Evolutionary conservation across 2,888 invertebrate species (phyloP).

Genomic region (Tinea semifulvella): DNA sequence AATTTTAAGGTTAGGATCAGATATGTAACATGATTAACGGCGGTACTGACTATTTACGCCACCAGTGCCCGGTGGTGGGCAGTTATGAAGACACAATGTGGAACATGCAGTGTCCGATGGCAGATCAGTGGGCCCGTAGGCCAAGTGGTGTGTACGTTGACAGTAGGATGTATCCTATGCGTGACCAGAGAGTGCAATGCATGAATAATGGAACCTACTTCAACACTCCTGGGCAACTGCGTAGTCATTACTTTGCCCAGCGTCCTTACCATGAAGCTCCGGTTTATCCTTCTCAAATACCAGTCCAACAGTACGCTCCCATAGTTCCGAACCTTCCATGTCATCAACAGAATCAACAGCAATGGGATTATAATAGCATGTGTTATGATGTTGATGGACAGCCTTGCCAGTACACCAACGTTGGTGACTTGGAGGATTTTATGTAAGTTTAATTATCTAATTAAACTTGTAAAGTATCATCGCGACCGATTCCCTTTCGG

Average conservation of each 20-base stretch:
- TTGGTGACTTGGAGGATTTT: constrained; percentile 78
- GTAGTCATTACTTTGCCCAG: constrained; percentile 8
- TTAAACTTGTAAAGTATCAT: too few species aligned
- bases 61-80: constrained; percentile 37
- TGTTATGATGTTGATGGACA: constrained; percentile 73
- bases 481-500: too few species aligned
- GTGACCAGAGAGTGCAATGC: constrained; percentile 34
- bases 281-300: constrained; percentile 26
- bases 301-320: constrained; percentile 24
- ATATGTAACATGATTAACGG: constrained; percentile 13
- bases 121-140: constrained; percentile 38
- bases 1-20: constrained; percentile 22
- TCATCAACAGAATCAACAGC: constrained; percentile 39
- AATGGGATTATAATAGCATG: constrained; percentile 71
- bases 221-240: constrained; percentile 5
- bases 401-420: constrained; percentile 72
- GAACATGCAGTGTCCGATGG: constrained; percentile 43
- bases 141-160: constrained; percentile 26
- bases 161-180: constrained; percentile 21
- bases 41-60: constrained; percentile 27
- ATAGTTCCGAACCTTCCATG: constrained; percentile 55
- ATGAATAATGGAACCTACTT: constrained; percentile 29
- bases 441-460: constrained; percentile 69
- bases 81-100: constrained; percentile 36
- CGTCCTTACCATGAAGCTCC: constrained; percentile 23